A percentile compares a stretch with the other conserved stretches of the same genome.
These are phyloP conservation scores for Zaprionus nigranus DNA, from an alignment of 1,140 invertebrate species.

Conservation along the genomic window DNA sequence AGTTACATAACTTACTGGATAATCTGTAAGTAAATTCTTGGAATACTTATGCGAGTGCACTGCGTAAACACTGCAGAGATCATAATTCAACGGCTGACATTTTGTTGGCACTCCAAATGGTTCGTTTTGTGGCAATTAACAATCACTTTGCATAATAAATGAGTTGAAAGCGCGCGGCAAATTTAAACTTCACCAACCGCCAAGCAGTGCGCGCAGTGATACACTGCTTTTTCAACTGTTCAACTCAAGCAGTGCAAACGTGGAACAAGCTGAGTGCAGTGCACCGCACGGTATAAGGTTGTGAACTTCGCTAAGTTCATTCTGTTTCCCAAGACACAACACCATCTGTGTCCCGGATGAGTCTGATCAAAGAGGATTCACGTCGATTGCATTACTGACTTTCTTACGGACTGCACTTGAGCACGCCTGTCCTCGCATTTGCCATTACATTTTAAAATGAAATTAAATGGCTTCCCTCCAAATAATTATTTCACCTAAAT, in stretches of 20 bases:
- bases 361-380: too few relatives aligned
- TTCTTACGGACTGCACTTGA: too few relatives aligned
- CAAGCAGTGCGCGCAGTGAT: background rate
- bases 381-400: too few relatives aligned
- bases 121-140: conserved; percentile 21
- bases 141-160: conserved; percentile 41
- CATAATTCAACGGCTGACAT: conserved; percentile 23
- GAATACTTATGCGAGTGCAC: conserved; percentile 4
- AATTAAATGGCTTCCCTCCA: too few relatives aligned
- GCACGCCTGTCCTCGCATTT: too few relatives aligned
- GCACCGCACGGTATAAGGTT: too few relatives aligned
- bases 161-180: background rate
- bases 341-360: too few relatives aligned
- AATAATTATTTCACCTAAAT: too few relatives aligned
- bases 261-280: background rate
- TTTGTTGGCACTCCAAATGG: conserved; percentile 33
- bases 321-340: too few relatives aligned
- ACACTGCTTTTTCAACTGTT: conserved; percentile 16
- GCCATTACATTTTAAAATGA: too few relatives aligned
- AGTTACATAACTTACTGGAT: conserved; percentile 10
- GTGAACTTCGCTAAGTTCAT: too few relatives aligned
- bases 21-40: conserved; percentile 21
- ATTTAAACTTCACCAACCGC: background rate
- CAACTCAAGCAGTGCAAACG: background rate
- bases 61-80: conserved; percentile 22